Evolutionary conservation across 1,140 invertebrate species (phyloP).

Genomic region (Cherax destructor): DNA sequence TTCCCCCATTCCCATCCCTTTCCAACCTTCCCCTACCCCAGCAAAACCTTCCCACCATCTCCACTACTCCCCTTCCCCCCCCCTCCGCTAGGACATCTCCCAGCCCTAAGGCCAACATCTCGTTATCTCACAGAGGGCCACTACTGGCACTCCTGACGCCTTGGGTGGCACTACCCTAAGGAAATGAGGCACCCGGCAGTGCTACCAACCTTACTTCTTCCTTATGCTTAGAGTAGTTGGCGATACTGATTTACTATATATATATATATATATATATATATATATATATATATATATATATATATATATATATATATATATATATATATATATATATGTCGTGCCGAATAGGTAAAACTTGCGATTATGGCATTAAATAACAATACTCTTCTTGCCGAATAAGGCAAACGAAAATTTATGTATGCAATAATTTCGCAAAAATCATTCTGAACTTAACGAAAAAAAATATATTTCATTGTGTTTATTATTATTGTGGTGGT

Average conservation of each 20-base stretch:
- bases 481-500: not conserved
- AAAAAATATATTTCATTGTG: too few species aligned
- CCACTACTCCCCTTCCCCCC: not conserved
- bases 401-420: too few species aligned
- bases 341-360: too few species aligned
- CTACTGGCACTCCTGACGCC: conserved; percentile 19
- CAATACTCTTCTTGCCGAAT: too few species aligned
- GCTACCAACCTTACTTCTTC: not conserved
- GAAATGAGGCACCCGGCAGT: conserved; percentile 54
- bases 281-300: too few species aligned
- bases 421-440: too few species aligned
- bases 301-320: too few species aligned
- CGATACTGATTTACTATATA: not conserved
- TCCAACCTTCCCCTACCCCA: not conserved
- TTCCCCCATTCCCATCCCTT: not conserved
- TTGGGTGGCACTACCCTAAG: conserved; percentile 55
- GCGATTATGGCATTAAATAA: too few species aligned
- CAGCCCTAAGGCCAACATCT: conserved; percentile 32
- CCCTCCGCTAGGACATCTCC: conserved; percentile 20
- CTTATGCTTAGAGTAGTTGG: not conserved
- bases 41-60: not conserved
- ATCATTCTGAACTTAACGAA: too few species aligned
- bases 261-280: too few species aligned
- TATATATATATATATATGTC: not conserved
- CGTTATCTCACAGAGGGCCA: conserved; percentile 54